Percentiles rank a stretch among this genome's conserved stretches.
Evolutionary conservation across 2,797 vertebrate species (phyloP).

Genomic region (Myotis vivesi): DNA sequence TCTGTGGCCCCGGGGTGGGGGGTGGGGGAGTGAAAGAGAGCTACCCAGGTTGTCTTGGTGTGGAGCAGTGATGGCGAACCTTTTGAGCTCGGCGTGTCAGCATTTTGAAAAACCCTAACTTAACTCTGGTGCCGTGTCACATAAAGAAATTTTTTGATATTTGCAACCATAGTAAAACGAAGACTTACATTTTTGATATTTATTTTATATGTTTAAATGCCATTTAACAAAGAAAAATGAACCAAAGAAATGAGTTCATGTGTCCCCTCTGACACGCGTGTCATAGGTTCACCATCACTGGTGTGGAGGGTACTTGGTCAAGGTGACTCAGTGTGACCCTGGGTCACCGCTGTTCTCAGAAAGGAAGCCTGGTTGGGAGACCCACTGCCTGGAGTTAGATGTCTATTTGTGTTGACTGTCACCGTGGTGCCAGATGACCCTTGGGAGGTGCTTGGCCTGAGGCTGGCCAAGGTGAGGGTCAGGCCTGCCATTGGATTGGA

Average conservation of each 20-base stretch:
- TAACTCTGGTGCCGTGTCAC: too few species aligned
- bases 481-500: background rate
- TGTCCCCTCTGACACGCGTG: too few species aligned
- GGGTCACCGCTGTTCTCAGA: background rate
- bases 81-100: too few species aligned
- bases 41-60: background rate
- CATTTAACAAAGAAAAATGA: too few species aligned
- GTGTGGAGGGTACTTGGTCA: background rate
- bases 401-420: background rate
- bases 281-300: too few species aligned
- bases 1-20: background rate
- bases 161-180: too few species aligned
- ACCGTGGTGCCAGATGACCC: background rate
- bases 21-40: background rate
- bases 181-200: too few species aligned
- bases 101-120: too few species aligned
- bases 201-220: too few species aligned
- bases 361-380: background rate
- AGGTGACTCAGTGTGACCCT: background rate
- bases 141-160: too few species aligned
- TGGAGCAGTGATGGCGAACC: background rate
- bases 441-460: background rate
- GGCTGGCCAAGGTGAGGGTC: conserved; percentile 58
- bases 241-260: too few species aligned
- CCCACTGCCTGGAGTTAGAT: background rate